Conservation (phyloP, 2,888 invertebrate species). For the Eupelmus urozonus region DNA sequence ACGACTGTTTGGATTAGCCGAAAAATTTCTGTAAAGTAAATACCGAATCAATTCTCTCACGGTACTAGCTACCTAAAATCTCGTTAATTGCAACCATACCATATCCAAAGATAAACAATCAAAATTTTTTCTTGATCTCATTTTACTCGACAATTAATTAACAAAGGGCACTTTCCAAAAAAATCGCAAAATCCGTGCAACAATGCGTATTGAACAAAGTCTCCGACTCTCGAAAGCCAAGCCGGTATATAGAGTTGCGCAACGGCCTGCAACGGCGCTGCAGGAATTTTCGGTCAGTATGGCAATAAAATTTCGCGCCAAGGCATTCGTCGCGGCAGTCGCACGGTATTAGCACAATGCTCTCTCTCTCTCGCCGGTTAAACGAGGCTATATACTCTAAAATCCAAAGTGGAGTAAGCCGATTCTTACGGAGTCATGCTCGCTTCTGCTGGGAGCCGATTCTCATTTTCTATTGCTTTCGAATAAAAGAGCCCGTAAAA, state of each 20-base stretch:
- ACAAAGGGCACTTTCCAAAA: no score
- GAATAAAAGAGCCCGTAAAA: no score
- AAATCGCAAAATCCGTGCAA: no score
- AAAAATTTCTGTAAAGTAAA: no score
- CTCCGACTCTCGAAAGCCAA: background rate
- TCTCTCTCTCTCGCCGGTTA: no score
- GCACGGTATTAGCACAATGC: constrained; percentile 18
- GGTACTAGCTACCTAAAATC: no score
- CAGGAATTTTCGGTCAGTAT: constrained; percentile 38
- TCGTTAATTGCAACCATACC: no score
- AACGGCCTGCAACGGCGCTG: constrained; percentile 29
- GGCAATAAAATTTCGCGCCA: background rate
- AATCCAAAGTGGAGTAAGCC: background rate
- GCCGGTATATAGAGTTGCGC: constrained; percentile 41
- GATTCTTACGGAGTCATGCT: background rate
- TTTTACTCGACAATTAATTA: background rate
- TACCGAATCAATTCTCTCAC: no score
- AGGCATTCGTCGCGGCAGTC: background rate
- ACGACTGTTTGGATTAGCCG: no score
- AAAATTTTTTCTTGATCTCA: no score
- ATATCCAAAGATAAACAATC: no score
- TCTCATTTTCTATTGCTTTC: background rate
- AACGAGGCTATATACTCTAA: background rate
- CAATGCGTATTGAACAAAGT: background rate
- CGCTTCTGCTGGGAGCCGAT: background rate